These are phyloP conservation scores for Ferrisia virgata DNA, from an alignment of 2,888 invertebrate species.

Conservation along the genomic window DNA sequence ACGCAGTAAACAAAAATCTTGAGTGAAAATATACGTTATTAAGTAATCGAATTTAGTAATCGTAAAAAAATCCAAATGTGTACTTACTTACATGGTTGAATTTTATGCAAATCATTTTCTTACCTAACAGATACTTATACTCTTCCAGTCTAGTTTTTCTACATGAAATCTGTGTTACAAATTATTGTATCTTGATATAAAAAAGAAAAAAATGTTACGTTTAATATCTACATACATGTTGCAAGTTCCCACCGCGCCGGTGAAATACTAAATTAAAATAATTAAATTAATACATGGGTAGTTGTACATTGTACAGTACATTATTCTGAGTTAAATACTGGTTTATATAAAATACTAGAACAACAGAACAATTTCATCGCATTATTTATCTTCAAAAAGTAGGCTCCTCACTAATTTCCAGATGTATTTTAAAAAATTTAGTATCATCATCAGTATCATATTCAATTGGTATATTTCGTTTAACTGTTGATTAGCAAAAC, in stretches of 20 bases:
- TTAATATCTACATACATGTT: background rate
- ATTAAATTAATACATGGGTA: background rate
- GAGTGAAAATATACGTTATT: background rate
- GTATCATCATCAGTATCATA: too few species aligned
- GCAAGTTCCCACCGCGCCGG: background rate
- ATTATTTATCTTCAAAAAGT: too few species aligned
- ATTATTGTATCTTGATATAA: background rate
- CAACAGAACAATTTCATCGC: background rate
- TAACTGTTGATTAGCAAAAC: too few species aligned
- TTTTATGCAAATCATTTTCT: background rate
- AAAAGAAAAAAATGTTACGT: background rate
- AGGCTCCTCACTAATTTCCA: too few species aligned
- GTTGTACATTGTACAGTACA: too few species aligned
- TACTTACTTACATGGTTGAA: background rate
- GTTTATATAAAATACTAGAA: background rate
- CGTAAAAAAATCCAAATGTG: background rate
- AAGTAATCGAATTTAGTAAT: background rate
- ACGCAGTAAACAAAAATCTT: too few species aligned
- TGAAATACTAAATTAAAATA: background rate
- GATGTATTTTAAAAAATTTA: too few species aligned
- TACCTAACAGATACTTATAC: background rate
- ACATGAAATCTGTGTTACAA: background rate
- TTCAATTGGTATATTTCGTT: too few species aligned
- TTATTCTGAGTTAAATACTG: background rate
- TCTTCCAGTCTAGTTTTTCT: background rate